Evolutionary conservation across 2,888 invertebrate species (phyloP).

Genomic region (Caprella mutica): DNA sequence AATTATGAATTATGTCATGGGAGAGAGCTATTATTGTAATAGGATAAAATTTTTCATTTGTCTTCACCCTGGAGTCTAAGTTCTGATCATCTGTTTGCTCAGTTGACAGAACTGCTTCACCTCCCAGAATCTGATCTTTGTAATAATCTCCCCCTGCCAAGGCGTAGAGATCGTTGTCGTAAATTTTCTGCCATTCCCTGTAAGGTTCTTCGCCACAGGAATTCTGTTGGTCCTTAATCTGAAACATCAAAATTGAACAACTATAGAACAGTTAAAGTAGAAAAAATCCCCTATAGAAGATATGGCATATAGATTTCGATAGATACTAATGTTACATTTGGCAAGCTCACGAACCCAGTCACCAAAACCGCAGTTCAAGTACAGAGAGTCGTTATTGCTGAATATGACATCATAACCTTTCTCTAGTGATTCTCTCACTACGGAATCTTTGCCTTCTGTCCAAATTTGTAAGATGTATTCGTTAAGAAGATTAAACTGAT

Average conservation of each 20-base stretch:
- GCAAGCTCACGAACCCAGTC: slow-evolving; percentile 69
- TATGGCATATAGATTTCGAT: no score
- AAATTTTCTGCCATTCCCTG: slow-evolving; percentile 77
- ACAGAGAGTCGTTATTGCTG: slow-evolving; percentile 75
- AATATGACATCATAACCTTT: slow-evolving; percentile 65
- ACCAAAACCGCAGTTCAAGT: slow-evolving; percentile 73
- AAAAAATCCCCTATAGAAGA: no score
- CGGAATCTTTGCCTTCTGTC: slow-evolving; percentile 49
- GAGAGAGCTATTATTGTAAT: no score
- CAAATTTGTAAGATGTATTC: slow-evolving; percentile 67
- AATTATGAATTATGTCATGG: no score
- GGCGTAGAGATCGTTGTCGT: slow-evolving; percentile 56
- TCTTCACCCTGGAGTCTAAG: slow-evolving; percentile 23
- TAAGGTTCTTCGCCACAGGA: no score
- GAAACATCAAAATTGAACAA: no score
- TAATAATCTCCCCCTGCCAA: neutral
- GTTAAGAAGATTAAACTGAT: no score
- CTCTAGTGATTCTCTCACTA: slow-evolving; percentile 54
- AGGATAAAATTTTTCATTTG: no score
- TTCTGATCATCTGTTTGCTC: slow-evolving; percentile 56
- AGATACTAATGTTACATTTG: no score
- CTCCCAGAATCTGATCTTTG: slow-evolving; percentile 49
- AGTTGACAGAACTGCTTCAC: slow-evolving; percentile 74
- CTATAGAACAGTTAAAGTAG: no score
- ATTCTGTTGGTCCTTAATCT: no score